Evolutionary conservation across 30 jellyfish, hydroid and myxozoan species (phyloP).

Genomic region (Rhopilema esculentum): DNA sequence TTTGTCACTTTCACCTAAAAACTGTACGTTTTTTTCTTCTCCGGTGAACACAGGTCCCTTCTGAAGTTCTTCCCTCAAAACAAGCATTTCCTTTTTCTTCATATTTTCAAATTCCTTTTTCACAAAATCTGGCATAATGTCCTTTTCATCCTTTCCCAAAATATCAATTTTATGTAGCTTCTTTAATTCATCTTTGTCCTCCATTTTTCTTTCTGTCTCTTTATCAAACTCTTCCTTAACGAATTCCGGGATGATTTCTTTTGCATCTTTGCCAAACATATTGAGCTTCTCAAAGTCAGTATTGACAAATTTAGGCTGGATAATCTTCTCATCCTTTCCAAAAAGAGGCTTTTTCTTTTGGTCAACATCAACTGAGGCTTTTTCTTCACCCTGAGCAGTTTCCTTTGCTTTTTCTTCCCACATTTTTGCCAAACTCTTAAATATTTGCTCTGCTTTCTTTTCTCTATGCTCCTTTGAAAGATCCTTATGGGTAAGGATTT

Average conservation of each 20-base stretch:
- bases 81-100: conserved; percentile 15
- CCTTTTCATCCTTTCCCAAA: conserved; percentile 37
- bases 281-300: neutral
- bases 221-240: conserved; percentile 23
- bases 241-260: conserved; percentile 42
- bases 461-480: neutral
- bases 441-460: conserved; percentile 31
- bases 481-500: conserved; percentile 4
- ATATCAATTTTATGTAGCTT: conserved; percentile 17
- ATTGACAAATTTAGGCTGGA: conserved; percentile 36
- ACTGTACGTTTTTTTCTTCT: neutral
- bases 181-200: conserved; percentile 31
- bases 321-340: conserved; percentile 5
- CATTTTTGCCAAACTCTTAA: conserved; percentile 27
- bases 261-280: conserved; percentile 36
- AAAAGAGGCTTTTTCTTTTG: neutral
- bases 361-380: neutral
- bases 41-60: conserved; percentile 9
- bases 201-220: neutral
- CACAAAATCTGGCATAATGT: conserved; percentile 26
- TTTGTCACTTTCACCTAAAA: conserved; percentile 1
- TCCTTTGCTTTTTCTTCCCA: conserved; percentile 24
- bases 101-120: conserved; percentile 2
- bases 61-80: conserved; percentile 17
- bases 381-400: neutral